phyloP scores from a whole-genome alignment of 1,140 invertebrate genomes.

The Argopecten irradians region DNA sequence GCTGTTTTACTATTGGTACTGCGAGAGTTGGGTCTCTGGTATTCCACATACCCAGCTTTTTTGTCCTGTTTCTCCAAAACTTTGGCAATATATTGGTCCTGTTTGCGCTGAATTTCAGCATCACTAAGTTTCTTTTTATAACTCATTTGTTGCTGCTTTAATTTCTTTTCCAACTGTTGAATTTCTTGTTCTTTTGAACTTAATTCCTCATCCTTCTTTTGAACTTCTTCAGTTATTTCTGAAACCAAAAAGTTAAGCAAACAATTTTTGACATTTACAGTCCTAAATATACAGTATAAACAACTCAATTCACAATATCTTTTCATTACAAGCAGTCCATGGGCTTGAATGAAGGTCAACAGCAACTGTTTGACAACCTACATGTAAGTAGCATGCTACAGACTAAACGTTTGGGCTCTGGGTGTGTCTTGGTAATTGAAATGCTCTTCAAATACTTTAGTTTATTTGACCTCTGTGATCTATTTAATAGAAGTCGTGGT shows the following conservation, averaged over 20 bases:
- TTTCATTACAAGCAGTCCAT: not conserved
- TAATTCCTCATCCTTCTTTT: constrained; percentile 51
- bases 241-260: constrained; percentile 33
- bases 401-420: not conserved
- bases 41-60: constrained; percentile 8
- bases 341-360: not conserved
- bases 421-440: too few relatives aligned
- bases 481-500: too few relatives aligned
- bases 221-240: constrained; percentile 53
- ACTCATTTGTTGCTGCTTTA: constrained; percentile 52
- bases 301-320: too few relatives aligned
- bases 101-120: constrained; percentile 57
- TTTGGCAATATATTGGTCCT: constrained; percentile 60
- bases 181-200: constrained; percentile 50
- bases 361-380: not conserved
- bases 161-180: constrained; percentile 49
- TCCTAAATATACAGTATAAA: not conserved
- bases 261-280: not conserved
- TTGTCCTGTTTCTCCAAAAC: constrained; percentile 55
- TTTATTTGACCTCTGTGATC: too few relatives aligned
- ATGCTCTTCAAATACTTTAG: too few relatives aligned
- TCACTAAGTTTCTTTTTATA: constrained; percentile 59
- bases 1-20: not conserved
- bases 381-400: not conserved
- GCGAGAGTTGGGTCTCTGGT: not conserved